Evolutionary conservation across 2,797 vertebrate species (phyloP), one percentile per base, ranked within the genome.

Genomic region (Oreonectes daqikongensis): DNA sequence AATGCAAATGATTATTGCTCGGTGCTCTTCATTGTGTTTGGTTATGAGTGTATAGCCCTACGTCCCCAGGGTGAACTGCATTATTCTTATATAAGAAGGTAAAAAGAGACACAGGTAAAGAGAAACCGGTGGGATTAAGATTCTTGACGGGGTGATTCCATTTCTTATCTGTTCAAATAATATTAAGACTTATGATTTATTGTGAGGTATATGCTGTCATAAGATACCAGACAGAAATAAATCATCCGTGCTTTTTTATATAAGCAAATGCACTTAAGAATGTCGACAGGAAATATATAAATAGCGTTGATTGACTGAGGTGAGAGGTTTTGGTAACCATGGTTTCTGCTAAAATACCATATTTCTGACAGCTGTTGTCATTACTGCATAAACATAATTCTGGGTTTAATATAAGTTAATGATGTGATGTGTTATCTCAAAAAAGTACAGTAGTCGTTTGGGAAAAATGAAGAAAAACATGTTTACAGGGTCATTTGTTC

Each of bases 1-100:
- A 87, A 92, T 90, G 87, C 83, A 90, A 90, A 92, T 87, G 35
- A 11, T 77, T 53, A 80, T 87, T 85, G 72, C 84, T 84, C 80
- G 81, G 81, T 69, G 72, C 78, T 52, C 72, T 76, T 81, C 61
- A 60, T 79, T 77, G 75, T 74, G 55, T 77, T 75, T 83, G 40
- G 60, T 73, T 57, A 30, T 9, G 57, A 52, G 18, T 63, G 75
- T 44, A 26, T 20, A 67, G 68, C 28, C 61, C 30, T 59, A 48
- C 64, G 52, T 69, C 60, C 70, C 65, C 38, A 22, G 63, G 75
- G 35, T 35, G 38, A 72, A 53, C 48, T 75, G 48, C 5, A 46
- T 79, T 68, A 75, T 77, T 77, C 55, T 38, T 63, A 63, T 73
- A 67, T 74, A 61, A 70, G 66, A 70, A 77, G 79, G 48, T 52